These are phyloP conservation scores for Meteorus colon DNA, from an alignment of 2,888 invertebrate species.

Conservation along the genomic window DNA sequence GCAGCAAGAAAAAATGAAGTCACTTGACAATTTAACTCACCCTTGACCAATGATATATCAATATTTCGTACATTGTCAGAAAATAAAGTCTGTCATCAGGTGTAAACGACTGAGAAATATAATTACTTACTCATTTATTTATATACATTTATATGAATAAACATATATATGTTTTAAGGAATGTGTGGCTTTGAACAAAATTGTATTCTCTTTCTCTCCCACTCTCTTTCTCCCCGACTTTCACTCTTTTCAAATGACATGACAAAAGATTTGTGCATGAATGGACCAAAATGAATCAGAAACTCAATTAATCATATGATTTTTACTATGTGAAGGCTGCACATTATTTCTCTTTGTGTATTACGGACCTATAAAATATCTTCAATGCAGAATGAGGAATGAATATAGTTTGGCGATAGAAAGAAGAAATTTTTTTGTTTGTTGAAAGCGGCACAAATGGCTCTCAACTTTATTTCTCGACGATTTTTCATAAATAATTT, in stretches of 20 bases:
- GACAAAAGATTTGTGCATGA: background rate
- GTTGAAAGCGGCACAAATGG: background rate
- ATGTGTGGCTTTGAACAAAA: background rate
- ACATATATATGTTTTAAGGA: background rate
- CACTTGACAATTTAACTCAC: background rate
- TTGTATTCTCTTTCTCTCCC: background rate
- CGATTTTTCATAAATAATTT: background rate
- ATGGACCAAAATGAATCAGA: background rate
- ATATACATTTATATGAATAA: background rate
- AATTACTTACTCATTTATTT: background rate
- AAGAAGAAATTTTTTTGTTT: background rate
- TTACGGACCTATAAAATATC: background rate
- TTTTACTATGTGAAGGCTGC: conserved; percentile 22
- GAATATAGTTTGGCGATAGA: background rate
- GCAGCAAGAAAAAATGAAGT: conserved; percentile 21
- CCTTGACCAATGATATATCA: background rate
- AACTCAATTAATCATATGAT: background rate
- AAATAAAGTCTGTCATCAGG: conserved; percentile 5
- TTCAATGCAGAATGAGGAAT: background rate
- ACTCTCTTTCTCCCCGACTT: background rate
- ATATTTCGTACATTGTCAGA: conserved; percentile 16
- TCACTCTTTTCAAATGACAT: background rate
- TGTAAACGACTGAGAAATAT: background rate
- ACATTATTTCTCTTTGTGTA: conserved; percentile 9
- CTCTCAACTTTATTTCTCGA: background rate